These are phyloP conservation scores for Idris sp. DNA, from an alignment of 1,140 invertebrate genomes.

Conservation along the genomic window DNA sequence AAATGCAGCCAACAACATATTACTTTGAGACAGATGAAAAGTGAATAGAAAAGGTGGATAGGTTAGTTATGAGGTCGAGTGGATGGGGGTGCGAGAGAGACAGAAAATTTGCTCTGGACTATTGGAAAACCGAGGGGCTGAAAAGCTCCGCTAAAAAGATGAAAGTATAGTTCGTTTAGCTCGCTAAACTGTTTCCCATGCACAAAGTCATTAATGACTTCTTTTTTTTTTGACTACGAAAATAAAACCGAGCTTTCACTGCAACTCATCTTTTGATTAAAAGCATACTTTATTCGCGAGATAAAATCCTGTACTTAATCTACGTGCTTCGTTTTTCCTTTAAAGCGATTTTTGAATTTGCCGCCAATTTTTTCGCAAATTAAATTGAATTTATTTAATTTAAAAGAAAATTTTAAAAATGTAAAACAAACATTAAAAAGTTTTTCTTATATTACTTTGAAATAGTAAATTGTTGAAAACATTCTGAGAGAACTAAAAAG, in stretches of 20 bases:
- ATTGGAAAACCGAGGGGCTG: conserved; percentile 41
- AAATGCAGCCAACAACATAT: conserved; percentile 36
- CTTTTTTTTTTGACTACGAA: conserved; percentile 57
- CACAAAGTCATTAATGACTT: conserved; percentile 58
- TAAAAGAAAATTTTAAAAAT: too few relatives aligned
- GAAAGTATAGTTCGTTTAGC: conserved; percentile 64
- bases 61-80: conserved; percentile 30
- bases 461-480: too few relatives aligned
- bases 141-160: conserved; percentile 60
- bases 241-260: conserved; percentile 46
- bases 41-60: conserved; percentile 20
- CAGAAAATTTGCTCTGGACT: conserved; percentile 15
- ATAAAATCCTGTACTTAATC: conserved; percentile 44
- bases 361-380: too few relatives aligned
- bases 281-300: conserved; percentile 53
- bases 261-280: conserved; percentile 57
- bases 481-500: too few relatives aligned
- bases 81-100: conserved; percentile 5
- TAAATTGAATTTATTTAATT: too few relatives aligned
- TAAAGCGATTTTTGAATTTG: conserved; percentile 21
- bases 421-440: too few relatives aligned
- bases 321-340: conserved; percentile 39
- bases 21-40: conserved; percentile 44
- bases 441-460: too few relatives aligned
- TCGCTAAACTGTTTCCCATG: conserved; percentile 54